Evolutionary conservation across 2,797 vertebrate genomes (phyloP), one percentile per base, ranked within the genome.

Genomic region (Champsocephalus gunnari): DNA sequence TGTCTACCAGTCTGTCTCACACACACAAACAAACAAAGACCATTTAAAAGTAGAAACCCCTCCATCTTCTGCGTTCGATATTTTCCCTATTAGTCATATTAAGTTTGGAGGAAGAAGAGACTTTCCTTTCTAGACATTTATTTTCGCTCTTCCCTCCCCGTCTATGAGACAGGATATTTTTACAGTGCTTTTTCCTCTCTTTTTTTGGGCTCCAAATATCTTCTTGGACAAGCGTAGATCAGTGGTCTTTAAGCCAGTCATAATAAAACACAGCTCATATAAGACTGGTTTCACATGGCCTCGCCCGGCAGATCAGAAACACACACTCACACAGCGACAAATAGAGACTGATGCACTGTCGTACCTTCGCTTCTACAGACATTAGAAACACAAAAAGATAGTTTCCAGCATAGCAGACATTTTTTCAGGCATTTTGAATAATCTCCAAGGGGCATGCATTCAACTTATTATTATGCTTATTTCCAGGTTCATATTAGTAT

Each of bases 31-130:
- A 64, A 16, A 67, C 50, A 32, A 56, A 80, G 62, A 55, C 73
- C 63, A 69, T 87, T 88, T 79, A 80, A 88, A 87, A 73, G 75
- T 19, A 82, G 48, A 88, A 83, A 87, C 85, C 78, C 66, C 64
- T 86, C 80, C 69, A 71, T 88, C 85, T 86, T 87, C 74, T 68
- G 56, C 77, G 71, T 63, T 79, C 81, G 72, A 87, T 90, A 89
- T 90, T 92, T 90, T 89, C 80, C 64, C 71, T 87, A 58, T 85
- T 71, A 90, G 82, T 85, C 85, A 91, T 85, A 92, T 93, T 89
- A 91, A 81, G 91, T 87, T 85, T 73, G 66, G 60, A 87, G 77
- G 49, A 76, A 57, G 64, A 60, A 66, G 68, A 79, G 80, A 76
- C 65, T 49, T 77, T 84, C 75, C 72, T 72, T 79, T 81, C 64